These are phyloP conservation scores for Cryptocheilus praepositus DNA, from an alignment of 2,888 invertebrate genomes.

Conservation along the genomic window DNA sequence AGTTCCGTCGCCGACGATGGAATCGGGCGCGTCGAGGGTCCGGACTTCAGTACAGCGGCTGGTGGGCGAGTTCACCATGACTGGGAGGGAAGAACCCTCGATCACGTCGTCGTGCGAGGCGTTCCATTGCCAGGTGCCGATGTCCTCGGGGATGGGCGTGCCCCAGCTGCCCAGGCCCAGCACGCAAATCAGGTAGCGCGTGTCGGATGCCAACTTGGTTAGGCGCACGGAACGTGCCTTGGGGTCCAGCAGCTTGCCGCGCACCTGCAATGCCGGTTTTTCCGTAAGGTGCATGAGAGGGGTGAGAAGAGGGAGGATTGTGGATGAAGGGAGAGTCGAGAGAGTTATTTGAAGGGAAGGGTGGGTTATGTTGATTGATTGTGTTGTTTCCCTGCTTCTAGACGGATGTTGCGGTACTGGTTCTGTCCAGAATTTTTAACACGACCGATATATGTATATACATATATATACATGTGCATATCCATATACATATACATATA, in stretches of 20 bases:
- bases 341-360: too few relatives aligned
- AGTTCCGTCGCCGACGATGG: slow-evolving; percentile 77
- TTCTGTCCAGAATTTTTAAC: too few relatives aligned
- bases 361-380: too few relatives aligned
- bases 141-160: slow-evolving; percentile 76
- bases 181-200: slow-evolving; percentile 90
- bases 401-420: too few relatives aligned
- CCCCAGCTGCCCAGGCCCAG: slow-evolving; percentile 87
- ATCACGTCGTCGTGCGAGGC: slow-evolving; percentile 79
- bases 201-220: slow-evolving; percentile 85
- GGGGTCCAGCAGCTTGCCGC: slow-evolving; percentile 85
- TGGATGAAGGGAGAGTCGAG: too few relatives aligned
- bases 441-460: too few relatives aligned
- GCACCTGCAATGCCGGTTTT: slow-evolving; percentile 80
- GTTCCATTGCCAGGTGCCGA: slow-evolving; percentile 66
- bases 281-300: too few relatives aligned
- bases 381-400: too few relatives aligned
- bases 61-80: slow-evolving; percentile 83
- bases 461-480: too few relatives aligned
- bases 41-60: slow-evolving; percentile 87
- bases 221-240: slow-evolving; percentile 85
- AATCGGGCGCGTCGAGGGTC: slow-evolving; percentile 84
- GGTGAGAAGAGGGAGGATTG: too few relatives aligned
- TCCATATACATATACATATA: too few relatives aligned
- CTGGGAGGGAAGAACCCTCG: slow-evolving; percentile 78